Percentiles rank a stretch among this genome's conserved stretches.
phyloP scores from a whole-genome alignment of 2,888 invertebrate genomes.

The Habrosyne pyritoides region DNA sequence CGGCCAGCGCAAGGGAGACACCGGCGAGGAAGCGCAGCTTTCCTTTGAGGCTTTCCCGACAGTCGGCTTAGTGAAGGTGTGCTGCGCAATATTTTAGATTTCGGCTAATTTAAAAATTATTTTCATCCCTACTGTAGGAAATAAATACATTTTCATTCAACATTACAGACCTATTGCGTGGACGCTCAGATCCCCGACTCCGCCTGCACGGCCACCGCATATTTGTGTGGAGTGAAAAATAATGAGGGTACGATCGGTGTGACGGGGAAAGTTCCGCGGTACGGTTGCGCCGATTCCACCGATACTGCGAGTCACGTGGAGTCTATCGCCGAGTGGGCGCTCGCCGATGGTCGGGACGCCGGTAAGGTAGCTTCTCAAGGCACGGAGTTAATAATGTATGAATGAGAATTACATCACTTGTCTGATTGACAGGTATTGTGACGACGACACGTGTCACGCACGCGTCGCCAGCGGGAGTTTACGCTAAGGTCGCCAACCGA shows the following conservation, averaged over 20 bases:
- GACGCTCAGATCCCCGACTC: constrained; percentile 88
- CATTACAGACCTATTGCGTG: constrained; percentile 80
- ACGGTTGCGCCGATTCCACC: constrained; percentile 83
- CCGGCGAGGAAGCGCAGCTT: constrained; percentile 85
- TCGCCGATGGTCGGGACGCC: constrained; percentile 68
- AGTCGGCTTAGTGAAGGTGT: constrained; percentile 86
- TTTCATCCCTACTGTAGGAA: no score
- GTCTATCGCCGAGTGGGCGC: constrained; percentile 87
- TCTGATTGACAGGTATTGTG: constrained; percentile 81
- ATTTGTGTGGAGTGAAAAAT: constrained; percentile 86
- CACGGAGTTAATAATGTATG: not conserved
- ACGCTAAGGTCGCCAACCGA: constrained; percentile 86
- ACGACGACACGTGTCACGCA: constrained; percentile 91
- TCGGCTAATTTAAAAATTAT: not conserved
- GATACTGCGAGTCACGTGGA: constrained; percentile 77
- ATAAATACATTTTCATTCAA: no score
- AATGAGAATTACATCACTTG: not conserved
- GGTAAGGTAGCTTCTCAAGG: constrained; percentile 36
- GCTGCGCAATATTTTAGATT: not conserved
- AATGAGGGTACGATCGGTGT: constrained; percentile 87
- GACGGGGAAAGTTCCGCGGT: constrained; percentile 82
- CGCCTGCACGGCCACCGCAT: constrained; percentile 88
- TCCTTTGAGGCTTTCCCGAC: constrained; percentile 86
- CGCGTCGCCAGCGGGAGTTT: constrained; percentile 89
- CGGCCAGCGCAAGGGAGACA: constrained; percentile 80